A percentile compares a stretch with the other conserved stretches of the same genome.
phyloP scores from a whole-genome alignment of 2,113 vertebrate genomes.

The Sminthopsis crassicaudata region DNA sequence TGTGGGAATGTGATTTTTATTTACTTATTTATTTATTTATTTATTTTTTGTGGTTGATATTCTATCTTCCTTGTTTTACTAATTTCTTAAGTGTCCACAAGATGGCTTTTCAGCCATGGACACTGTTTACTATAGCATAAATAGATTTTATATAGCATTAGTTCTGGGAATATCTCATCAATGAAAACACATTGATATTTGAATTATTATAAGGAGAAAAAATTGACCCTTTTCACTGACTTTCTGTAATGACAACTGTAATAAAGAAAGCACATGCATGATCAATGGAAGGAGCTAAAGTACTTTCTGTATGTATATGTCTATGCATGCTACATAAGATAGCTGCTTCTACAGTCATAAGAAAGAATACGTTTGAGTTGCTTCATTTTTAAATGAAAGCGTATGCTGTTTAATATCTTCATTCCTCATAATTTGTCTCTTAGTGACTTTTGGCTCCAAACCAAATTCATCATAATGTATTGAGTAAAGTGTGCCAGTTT shows the following conservation, averaged over 20 bases:
- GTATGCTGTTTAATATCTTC: constrained; percentile 39
- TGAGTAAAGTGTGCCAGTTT: constrained; percentile 71
- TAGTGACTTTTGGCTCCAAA: constrained; percentile 63
- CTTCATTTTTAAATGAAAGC: constrained; percentile 19
- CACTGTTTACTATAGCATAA: neutral
- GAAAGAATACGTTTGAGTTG: neutral
- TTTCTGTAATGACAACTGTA: neutral
- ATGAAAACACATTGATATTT: neutral
- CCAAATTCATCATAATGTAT: constrained; percentile 75
- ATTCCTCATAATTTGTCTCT: constrained; percentile 58
- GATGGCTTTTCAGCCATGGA: neutral
- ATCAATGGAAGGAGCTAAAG: neutral
- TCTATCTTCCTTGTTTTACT: neutral
- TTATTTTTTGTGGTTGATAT: neutral
- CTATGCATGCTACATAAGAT: neutral
- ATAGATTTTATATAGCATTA: neutral
- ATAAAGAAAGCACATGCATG: neutral
- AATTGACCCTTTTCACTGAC: neutral
- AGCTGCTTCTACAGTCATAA: neutral
- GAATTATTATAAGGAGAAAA: neutral
- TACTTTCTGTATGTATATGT: neutral
- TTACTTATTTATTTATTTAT: too few species aligned
- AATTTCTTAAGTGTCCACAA: neutral
- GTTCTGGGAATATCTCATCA: neutral
- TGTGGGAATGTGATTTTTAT: neutral